Conservation (phyloP, 2,888 invertebrate species). For the Eilema griseolum region DNA sequence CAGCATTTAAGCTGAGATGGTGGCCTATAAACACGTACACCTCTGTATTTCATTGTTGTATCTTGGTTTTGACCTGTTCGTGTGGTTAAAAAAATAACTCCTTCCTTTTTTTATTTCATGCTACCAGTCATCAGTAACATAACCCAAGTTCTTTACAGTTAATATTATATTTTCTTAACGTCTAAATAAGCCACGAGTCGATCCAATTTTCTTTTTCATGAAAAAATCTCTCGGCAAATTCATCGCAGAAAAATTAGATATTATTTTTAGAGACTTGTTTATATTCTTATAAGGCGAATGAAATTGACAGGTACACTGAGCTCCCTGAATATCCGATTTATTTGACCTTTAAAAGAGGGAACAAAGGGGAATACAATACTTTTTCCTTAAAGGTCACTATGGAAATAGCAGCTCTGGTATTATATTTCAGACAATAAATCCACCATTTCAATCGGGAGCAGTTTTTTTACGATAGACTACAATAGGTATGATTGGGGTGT, state of each 20-base stretch:
- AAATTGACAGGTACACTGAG: not conserved
- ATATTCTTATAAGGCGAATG: not conserved
- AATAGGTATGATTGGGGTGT: no score
- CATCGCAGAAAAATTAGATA: not conserved
- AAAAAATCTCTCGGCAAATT: not conserved
- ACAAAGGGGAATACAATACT: not conserved
- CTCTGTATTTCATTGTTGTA: no score
- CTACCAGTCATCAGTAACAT: not conserved
- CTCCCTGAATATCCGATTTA: not conserved
- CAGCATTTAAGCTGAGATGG: no score
- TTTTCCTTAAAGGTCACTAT: slow-evolving; percentile 5
- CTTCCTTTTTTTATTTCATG: no score
- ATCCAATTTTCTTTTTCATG: slow-evolving; percentile 1
- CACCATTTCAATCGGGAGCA: not conserved
- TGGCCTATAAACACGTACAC: no score
- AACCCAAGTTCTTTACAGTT: not conserved
- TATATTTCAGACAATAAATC: not conserved
- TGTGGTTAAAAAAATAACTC: no score
- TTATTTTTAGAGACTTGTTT: not conserved
- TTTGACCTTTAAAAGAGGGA: not conserved
- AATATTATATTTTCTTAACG: not conserved
- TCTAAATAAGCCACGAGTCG: not conserved
- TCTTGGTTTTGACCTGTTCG: no score
- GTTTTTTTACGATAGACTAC: not conserved
- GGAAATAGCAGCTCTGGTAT: not conserved